Percentiles rank a stretch among this genome's conserved stretches.
phyloP scores from a whole-genome alignment of 2,888 invertebrate species.

The Diachrysia chrysitis region DNA sequence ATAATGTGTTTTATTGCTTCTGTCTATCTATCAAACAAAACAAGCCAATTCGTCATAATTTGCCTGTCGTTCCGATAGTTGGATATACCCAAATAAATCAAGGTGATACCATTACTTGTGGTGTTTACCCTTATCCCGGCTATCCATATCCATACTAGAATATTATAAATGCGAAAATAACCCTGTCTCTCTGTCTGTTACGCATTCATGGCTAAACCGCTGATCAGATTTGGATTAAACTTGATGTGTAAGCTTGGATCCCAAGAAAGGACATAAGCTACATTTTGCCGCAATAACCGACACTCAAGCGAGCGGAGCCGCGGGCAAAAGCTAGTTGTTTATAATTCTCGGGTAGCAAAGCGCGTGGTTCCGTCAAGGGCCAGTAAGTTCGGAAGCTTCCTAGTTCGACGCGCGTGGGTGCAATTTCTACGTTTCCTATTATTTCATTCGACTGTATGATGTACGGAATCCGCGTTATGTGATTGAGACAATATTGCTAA shows the following conservation, averaged over 20 bases:
- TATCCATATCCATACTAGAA: too few relatives aligned
- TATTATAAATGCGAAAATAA: too few relatives aligned
- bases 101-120: slow-evolving; percentile 14
- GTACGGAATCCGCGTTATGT: not conserved
- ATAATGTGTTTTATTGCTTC: slow-evolving; percentile 7
- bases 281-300: too few relatives aligned
- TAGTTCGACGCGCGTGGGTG: slow-evolving; percentile 66
- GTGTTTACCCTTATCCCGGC: too few relatives aligned
- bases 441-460: slow-evolving; percentile 19
- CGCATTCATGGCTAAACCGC: too few relatives aligned
- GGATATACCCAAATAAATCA: slow-evolving; percentile 18
- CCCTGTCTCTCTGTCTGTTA: too few relatives aligned
- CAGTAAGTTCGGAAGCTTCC: slow-evolving; percentile 66
- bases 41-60: slow-evolving; percentile 21
- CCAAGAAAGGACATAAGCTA: too few relatives aligned
- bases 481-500: not conserved
- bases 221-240: too few relatives aligned
- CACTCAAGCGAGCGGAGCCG: too few relatives aligned
- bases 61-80: slow-evolving; percentile 12
- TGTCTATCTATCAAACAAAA: slow-evolving; percentile 18
- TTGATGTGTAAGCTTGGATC: too few relatives aligned
- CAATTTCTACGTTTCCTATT: slow-evolving; percentile 49
- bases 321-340: too few relatives aligned
- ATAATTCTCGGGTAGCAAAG: slow-evolving; percentile 29
- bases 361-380: slow-evolving; percentile 68